Base-by-base conservation (phyloP, 2,888 invertebrate species). In the Diabrotica balteata region DNA sequence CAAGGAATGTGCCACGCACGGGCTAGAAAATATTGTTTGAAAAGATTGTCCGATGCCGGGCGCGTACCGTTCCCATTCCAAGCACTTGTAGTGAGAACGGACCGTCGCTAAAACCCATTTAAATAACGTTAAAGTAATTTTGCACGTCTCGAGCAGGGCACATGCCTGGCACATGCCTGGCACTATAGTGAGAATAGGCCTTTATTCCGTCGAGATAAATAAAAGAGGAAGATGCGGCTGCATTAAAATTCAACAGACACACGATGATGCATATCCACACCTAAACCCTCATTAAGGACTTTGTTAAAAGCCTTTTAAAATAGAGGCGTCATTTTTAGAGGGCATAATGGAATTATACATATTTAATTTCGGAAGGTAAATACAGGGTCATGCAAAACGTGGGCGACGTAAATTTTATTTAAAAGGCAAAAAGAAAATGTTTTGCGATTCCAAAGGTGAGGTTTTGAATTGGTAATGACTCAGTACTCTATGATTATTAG, bases 231-330 rank as follows among this genome's bases (percentile, higher is more conserved):
- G 55, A 55, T 60, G 60, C 51, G 53, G 55, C 32, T n/a, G 46
- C 66, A 66, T 69, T 67, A 61, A 69, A 64, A 64, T 69, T 69
- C 69, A 67, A 66, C 54, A 63, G 66, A 50, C 42, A 11, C 42
- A 17, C 11, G 53, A 59, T 59, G 58, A 57, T 62, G 63, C 17
- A 59, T 44, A 55, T 66, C 63, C 69, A 67, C 67, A 69, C 60
- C 60, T 61, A 53, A 54, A 47, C 47, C 67, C 62, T 64, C 63
- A 54, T 67, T 69, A 67, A 69, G 59, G 47, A 50, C 58, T 58
- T 59, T 61, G 64, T 60, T 63, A 60, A 55, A 66, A 63, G 54
- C 45, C 61, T 49, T 61, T 65, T 57, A 46, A 52, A 55, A 59
- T 57, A 49, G 53, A 54, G 57, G 60, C 59, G 42, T 54, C 59